Percentiles rank a stretch among this genome's conserved stretches.
Evolutionary conservation across 2,113 vertebrate genomes (phyloP).

Genomic region (Syrrhaptes paradoxus): DNA sequence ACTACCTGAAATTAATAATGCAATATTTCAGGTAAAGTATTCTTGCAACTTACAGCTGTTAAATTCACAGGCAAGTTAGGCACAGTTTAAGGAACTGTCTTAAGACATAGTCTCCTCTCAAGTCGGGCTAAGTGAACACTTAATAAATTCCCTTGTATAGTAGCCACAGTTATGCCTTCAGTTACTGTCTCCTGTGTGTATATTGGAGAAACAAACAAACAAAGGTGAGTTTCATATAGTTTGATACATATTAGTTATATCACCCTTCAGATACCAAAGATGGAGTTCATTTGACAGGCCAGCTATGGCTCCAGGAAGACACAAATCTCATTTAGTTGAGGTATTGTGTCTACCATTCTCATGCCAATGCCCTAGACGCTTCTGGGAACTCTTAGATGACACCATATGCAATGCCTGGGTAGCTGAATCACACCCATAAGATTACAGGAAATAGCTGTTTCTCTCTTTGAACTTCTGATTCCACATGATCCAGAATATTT

Average conservation of each 20-base stretch:
- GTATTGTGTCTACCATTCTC: not conserved
- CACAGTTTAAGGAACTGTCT: not conserved
- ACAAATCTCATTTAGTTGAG: not conserved
- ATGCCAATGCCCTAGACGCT: not conserved
- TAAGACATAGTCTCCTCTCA: not conserved
- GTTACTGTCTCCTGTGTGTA: not conserved
- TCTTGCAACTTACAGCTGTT: not conserved
- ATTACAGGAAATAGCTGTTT: not conserved
- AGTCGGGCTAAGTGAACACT: not conserved
- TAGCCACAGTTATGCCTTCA: not conserved
- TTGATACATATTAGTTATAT: not conserved
- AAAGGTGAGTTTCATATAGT: not conserved
- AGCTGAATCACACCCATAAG: not conserved
- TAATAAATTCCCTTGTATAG: not conserved
- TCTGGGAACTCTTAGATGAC: not conserved
- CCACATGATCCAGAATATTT: not conserved
- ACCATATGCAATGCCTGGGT: not conserved
- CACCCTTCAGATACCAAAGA: not conserved
- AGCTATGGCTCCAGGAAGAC: not conserved
- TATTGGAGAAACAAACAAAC: not conserved
- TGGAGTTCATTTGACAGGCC: not conserved
- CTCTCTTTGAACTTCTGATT: not conserved
- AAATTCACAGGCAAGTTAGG: not conserved
- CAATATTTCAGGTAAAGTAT: not conserved
- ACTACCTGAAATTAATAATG: not conserved